Evolutionary conservation across 2,113 vertebrate genomes (phyloP).

Genomic region (Dasyornis broadbenti): DNA sequence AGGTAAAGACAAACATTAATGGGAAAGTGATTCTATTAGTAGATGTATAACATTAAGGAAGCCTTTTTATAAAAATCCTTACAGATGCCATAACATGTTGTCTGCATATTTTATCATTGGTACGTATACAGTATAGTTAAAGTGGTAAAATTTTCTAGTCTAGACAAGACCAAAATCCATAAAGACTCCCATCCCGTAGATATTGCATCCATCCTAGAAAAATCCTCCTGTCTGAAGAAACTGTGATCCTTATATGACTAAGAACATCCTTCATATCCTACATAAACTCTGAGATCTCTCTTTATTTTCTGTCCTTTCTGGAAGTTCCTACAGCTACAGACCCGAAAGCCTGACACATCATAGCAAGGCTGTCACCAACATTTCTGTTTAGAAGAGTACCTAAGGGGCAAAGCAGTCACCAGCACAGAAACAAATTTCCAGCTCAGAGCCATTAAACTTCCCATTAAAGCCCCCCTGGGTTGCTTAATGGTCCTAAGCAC

Average conservation of each 20-base stretch:
- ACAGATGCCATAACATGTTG: not conserved
- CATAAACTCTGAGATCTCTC: not conserved
- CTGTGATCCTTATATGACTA: not conserved
- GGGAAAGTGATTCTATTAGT: not conserved
- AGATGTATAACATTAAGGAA: not conserved
- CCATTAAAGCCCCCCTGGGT: not conserved
- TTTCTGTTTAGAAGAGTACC: not conserved
- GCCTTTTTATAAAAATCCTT: not conserved
- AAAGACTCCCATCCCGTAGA: not conserved
- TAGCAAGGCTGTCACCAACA: not conserved
- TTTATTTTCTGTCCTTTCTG: not conserved
- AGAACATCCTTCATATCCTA: not conserved
- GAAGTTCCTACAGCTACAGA: not conserved
- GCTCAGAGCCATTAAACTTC: not conserved
- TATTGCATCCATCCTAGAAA: not conserved
- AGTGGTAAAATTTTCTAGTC: not conserved
- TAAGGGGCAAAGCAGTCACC: not conserved
- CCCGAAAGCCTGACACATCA: not conserved
- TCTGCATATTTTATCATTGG: not conserved
- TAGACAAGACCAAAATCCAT: not conserved
- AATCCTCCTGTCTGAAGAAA: not conserved
- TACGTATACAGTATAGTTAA: not conserved
- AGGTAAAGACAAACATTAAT: not conserved
- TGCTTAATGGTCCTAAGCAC: constrained; percentile 7
- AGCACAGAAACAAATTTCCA: constrained; percentile 2